Evolutionary conservation across 2,113 vertebrate species (phyloP).

Genomic region (Cnemophilus loriae): DNA sequence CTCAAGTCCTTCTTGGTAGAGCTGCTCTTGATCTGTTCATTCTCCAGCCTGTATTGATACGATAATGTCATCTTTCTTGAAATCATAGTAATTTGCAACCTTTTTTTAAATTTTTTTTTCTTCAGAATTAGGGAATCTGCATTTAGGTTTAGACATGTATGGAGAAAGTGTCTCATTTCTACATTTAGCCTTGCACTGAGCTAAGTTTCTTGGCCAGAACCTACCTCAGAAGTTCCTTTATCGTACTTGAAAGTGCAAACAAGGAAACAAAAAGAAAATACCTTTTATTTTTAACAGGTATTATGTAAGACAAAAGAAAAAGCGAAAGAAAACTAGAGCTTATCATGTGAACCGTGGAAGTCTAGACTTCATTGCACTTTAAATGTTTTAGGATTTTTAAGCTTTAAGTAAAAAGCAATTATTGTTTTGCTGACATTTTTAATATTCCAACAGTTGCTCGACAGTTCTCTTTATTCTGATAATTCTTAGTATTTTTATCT

Average conservation of each 20-base stretch:
- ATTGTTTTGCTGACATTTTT: background rate
- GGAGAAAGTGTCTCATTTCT: background rate
- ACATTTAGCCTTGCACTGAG: background rate
- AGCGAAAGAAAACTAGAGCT: background rate
- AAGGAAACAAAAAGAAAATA: background rate
- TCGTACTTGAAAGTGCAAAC: background rate
- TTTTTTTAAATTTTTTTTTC: background rate
- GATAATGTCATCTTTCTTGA: background rate
- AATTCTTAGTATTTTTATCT: background rate
- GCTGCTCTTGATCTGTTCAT: background rate
- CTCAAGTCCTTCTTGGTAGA: background rate
- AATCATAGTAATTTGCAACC: background rate
- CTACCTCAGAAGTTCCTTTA: background rate
- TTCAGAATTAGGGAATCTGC: background rate
- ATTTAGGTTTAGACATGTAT: background rate
- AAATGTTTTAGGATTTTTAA: background rate
- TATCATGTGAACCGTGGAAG: background rate
- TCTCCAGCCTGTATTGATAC: background rate
- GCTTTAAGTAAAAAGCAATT: background rate
- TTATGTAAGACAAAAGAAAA: background rate
- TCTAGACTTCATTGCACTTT: accelerated
- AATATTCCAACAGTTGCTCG: background rate
- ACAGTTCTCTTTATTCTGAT: background rate
- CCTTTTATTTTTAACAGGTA: background rate
- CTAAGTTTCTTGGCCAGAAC: background rate